Evolutionary conservation across 2,797 vertebrate genomes (phyloP).

Genomic region (Darevskia nairensis): DNA sequence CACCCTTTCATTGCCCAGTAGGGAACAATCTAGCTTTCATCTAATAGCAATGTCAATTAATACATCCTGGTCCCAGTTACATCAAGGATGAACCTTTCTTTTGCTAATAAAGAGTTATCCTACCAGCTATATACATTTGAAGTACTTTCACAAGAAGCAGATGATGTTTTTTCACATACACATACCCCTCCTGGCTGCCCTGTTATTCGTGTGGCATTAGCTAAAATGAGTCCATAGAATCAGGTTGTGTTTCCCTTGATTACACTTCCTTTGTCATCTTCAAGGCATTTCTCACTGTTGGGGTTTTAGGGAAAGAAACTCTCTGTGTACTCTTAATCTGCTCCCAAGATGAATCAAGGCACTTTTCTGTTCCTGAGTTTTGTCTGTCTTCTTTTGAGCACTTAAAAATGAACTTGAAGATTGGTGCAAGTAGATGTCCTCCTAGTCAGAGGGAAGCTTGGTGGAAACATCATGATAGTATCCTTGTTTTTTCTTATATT

Average conservation of each 20-base stretch:
- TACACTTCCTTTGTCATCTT: background rate
- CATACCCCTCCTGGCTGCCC: background rate
- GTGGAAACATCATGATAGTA: background rate
- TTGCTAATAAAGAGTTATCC: too few species aligned
- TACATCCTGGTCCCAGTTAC: background rate
- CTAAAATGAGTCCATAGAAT: background rate
- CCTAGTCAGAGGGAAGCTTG: background rate
- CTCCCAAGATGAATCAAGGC: too few species aligned
- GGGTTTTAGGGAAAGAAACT: background rate
- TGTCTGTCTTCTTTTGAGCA: background rate
- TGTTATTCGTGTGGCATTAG: background rate
- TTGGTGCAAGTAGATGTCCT: background rate
- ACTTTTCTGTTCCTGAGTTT: background rate
- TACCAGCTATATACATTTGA: background rate
- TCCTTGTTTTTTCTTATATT: background rate
- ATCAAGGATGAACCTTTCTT: background rate
- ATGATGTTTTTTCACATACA: conserved; percentile 24
- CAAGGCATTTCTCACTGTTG: background rate
- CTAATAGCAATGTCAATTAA: background rate
- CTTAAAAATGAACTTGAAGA: background rate
- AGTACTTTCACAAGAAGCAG: conserved; percentile 36
- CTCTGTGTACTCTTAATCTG: too few species aligned
- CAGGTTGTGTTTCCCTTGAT: background rate
- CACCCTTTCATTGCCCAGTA: background rate
- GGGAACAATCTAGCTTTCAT: background rate